Evolutionary conservation across 2,797 vertebrate genomes (phyloP), one percentile per base, ranked within the genome.

Genomic region (Betta splendens): DNA sequence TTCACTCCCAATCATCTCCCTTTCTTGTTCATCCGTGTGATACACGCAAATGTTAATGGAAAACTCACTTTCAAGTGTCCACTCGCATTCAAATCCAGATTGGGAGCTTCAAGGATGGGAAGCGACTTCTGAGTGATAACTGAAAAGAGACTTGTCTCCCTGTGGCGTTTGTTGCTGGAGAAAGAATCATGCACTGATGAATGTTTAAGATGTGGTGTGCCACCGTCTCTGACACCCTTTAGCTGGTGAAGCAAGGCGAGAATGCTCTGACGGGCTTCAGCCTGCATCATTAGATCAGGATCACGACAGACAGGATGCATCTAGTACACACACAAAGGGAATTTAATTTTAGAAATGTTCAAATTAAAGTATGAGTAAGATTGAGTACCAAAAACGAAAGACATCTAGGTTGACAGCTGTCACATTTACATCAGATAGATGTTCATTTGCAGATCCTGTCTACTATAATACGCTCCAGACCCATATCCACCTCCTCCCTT

Each of bases 151-250:
- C 54, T 61, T 58, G 68, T 79, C 36, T 70, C 59, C 55, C 64
- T 36, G 68, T 61, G 49, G 83, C 32, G 47, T 72, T 69, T 76
- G 62, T 68, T 60, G 67, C 58, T 64, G 51, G 64, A 55, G 76
- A 75, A 60, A 56, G 68, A 75, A 78, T 66, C 43, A 3, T 37
- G 54, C 26, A 9, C 49, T 72, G 77, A 83, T 79, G 62, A 80
- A 81, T 79, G 77, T 85, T 85, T 76, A 64, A 75, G 57, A 74
- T 45, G 45, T 46, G 39, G 48, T 54, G 23, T 54, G 51, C 46
- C 46, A 25, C 66, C 60, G 55, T 57, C 28, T 50, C 43, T 37
- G 52, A 72, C 60, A 48, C 59, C 43, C 23, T 50, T 46, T n/a
- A 33, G 53, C 69, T 64, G 52, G 40, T 31, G 64, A 53, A 4